phyloP scores from a whole-genome alignment of 2,113 vertebrate genomes.

The Arenaria interpres region DNA sequence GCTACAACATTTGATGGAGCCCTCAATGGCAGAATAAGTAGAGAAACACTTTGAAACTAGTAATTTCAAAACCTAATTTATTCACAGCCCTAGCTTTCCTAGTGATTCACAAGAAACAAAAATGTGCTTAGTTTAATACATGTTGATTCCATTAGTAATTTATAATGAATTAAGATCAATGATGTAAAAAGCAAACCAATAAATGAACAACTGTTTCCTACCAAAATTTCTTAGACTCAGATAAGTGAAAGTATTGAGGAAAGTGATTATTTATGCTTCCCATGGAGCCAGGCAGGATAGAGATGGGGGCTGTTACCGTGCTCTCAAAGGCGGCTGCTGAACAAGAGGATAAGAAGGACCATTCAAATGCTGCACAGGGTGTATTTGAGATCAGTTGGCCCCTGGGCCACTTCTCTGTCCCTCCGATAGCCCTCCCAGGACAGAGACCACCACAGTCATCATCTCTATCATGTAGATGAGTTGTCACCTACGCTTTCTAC shows the following conservation, averaged over 20 bases:
- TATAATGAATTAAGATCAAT: background rate
- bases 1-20: background rate
- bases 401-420: background rate
- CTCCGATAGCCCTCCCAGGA: background rate
- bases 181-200: background rate
- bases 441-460: background rate
- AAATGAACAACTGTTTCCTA: background rate
- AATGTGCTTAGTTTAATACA: background rate
- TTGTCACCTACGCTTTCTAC: background rate
- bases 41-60: background rate
- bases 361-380: background rate
- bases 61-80: background rate
- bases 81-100: background rate
- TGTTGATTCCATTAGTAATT: background rate
- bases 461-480: background rate
- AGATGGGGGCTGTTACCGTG: background rate
- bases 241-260: background rate
- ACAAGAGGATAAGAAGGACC: background rate
- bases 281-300: background rate
- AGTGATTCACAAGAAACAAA: background rate
- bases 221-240: background rate
- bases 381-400: background rate
- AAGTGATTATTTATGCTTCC: background rate
- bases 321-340: background rate
- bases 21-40: background rate